These are phyloP conservation scores for Enteromius anoplus DNA, from an alignment of 2,797 vertebrate genomes.

Conservation along the genomic window DNA sequence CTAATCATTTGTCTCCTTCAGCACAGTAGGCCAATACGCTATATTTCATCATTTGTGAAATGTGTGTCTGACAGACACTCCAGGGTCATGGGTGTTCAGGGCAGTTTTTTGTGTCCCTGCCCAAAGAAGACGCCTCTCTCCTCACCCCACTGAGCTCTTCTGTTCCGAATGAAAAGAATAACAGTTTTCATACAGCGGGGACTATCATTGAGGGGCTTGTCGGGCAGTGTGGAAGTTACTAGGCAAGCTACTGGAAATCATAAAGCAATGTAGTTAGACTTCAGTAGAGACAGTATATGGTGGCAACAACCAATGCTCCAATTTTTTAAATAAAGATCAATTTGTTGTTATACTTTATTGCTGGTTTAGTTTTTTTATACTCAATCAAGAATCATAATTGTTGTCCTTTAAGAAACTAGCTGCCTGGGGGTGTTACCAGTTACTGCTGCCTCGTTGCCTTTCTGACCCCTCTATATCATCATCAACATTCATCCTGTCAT, in stretches of 20 bases:
- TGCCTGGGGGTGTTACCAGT: not conserved
- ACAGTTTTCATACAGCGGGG: conserved; percentile 2
- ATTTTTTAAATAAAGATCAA: not conserved
- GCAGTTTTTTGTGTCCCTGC: not conserved
- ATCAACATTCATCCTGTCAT: conserved; percentile 16
- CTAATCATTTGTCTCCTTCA: conserved; percentile 16
- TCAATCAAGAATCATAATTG: too few relatives aligned
- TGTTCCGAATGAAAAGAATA: not conserved
- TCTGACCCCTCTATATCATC: conserved; percentile 22
- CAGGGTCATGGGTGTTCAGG: not conserved
- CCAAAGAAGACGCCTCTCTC: not conserved
- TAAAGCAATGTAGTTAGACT: not conserved
- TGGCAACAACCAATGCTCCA: not conserved
- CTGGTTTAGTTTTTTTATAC: not conserved
- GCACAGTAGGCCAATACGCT: conserved; percentile 30
- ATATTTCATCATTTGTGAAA: conserved; percentile 37
- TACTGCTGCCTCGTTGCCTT: not conserved
- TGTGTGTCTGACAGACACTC: conserved; percentile 9
- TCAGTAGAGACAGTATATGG: not conserved
- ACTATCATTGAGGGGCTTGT: not conserved
- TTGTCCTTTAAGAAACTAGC: not conserved
- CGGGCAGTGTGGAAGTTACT: not conserved
- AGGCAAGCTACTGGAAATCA: not conserved
- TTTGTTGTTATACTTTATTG: not conserved
- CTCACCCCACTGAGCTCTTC: not conserved